These are phyloP conservation scores for Labroides dimidiatus DNA, from an alignment of 2,797 vertebrate genomes.

Conservation along the genomic window DNA sequence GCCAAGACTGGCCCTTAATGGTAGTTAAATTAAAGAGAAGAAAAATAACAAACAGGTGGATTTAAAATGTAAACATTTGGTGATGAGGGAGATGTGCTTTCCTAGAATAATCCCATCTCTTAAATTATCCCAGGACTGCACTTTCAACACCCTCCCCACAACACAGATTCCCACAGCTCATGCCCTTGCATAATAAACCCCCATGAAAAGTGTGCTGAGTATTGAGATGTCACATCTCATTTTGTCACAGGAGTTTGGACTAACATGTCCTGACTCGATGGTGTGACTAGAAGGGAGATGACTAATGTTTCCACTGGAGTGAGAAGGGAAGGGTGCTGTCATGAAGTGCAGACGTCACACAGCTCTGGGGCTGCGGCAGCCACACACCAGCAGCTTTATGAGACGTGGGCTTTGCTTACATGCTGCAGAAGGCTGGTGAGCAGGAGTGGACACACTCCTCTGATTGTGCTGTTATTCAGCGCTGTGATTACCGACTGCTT, in stretches of 20 bases:
- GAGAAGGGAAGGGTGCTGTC: constrained; percentile 64
- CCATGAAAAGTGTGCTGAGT: constrained; percentile 68
- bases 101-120: constrained; percentile 19
- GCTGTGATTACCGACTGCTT: constrained; percentile 45
- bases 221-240: constrained; percentile 76
- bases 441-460: constrained; percentile 49
- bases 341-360: constrained; percentile 56
- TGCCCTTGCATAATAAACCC: constrained; percentile 61
- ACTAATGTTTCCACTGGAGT: constrained; percentile 74
- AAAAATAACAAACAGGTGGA: constrained; percentile 30
- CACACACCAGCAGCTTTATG: constrained; percentile 42
- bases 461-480: constrained; percentile 23
- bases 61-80: constrained; percentile 40
- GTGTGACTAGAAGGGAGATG: constrained; percentile 75
- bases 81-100: constrained; percentile 41
- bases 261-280: constrained; percentile 76
- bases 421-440: constrained; percentile 28
- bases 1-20: constrained; percentile 26
- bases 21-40: constrained; percentile 19
- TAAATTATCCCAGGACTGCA: constrained; percentile 32
- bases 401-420: constrained; percentile 52
- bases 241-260: constrained; percentile 67
- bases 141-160: constrained; percentile 49
- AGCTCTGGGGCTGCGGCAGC: constrained; percentile 31
- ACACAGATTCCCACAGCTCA: constrained; percentile 51